A percentile compares a stretch with the other conserved stretches of the same genome.
phyloP scores from a whole-genome alignment of 2,888 invertebrate species.

The Erebia palarica region DNA sequence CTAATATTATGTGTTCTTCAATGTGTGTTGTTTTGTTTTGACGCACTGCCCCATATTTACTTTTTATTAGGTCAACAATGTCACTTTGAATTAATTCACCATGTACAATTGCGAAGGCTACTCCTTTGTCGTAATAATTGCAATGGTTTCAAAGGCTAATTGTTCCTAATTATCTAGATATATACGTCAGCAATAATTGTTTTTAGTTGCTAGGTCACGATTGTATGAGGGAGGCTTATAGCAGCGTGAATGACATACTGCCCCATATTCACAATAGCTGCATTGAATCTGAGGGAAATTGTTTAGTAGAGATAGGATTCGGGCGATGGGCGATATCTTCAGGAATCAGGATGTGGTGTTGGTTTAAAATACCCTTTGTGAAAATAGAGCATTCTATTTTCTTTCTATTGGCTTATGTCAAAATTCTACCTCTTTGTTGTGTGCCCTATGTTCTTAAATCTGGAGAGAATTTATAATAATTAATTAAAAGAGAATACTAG shows the following conservation, averaged over 20 bases:
- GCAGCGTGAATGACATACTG: background rate
- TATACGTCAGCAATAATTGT: background rate
- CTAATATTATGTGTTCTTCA: background rate
- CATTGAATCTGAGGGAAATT: background rate
- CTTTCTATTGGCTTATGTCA: no score
- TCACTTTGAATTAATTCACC: conserved; percentile 13
- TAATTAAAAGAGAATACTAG: no score
- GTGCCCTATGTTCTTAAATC: no score
- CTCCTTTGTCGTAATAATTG: conserved; percentile 8
- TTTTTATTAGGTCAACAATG: conserved; percentile 20
- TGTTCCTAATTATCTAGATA: conserved; percentile 5
- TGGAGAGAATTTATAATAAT: no score
- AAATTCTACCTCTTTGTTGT: no score
- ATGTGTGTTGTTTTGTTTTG: background rate
- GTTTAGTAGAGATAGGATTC: background rate
- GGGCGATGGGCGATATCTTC: no score
- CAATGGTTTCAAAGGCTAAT: conserved; percentile 10
- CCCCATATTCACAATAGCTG: background rate
- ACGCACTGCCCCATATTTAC: conserved; percentile 9
- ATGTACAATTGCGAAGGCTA: background rate
- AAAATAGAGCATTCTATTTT: no score
- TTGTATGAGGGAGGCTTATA: background rate
- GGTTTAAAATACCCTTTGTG: no score
- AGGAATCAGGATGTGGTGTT: no score
- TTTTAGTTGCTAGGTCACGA: background rate